Evolutionary conservation across 2,113 vertebrate genomes (phyloP).

Genomic region (Columbina picui): DNA sequence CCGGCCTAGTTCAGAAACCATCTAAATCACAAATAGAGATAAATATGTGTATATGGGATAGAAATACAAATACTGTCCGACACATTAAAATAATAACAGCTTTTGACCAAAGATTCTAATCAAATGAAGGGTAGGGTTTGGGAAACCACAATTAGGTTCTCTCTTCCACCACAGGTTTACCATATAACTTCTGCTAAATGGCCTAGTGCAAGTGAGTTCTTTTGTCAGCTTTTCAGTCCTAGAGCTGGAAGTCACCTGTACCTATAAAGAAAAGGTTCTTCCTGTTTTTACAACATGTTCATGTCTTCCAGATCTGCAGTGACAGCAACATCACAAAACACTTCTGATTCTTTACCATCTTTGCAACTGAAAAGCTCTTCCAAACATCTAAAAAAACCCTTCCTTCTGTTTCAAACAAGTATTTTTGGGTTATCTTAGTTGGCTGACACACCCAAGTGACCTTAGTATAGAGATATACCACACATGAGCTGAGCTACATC

Average conservation of each 20-base stretch:
- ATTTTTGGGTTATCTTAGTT: neutral
- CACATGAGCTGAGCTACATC: neutral
- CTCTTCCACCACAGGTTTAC: neutral
- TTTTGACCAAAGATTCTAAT: neutral
- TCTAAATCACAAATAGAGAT: neutral
- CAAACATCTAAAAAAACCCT: accelerated
- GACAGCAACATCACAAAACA: neutral
- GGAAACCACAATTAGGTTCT: neutral
- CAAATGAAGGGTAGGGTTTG: neutral
- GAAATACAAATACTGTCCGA: neutral
- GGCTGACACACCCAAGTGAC: neutral
- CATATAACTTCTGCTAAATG: neutral
- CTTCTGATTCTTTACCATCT: neutral
- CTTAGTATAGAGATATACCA: neutral
- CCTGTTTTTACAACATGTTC: neutral
- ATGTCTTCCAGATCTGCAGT: neutral
- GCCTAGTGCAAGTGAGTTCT: neutral
- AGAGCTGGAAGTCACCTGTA: neutral
- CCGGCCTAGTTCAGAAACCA: neutral
- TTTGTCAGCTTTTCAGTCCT: neutral
- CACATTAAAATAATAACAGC: neutral
- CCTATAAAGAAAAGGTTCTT: neutral
- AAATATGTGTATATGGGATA: neutral
- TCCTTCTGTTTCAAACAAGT: neutral
- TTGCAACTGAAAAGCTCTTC: neutral